These are phyloP conservation scores for Boleophthalmus pectinirostris DNA, from an alignment of 2,113 vertebrate genomes.

Conservation along the genomic window DNA sequence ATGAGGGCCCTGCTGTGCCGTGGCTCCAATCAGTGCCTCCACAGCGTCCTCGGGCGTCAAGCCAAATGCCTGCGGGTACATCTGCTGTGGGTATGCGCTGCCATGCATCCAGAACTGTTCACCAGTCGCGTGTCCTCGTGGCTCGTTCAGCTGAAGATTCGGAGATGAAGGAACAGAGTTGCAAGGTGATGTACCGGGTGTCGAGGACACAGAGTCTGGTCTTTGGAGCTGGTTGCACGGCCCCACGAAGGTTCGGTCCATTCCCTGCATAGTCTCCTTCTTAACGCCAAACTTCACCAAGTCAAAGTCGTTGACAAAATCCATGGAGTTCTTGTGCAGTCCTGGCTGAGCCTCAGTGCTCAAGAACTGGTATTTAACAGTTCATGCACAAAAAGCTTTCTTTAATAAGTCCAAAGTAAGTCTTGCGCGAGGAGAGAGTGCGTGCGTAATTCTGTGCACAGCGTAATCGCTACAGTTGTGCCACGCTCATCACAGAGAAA, in stretches of 20 bases:
- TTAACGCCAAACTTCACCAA: slow-evolving; percentile 96
- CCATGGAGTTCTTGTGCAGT: slow-evolving; percentile 87
- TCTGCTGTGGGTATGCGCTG: slow-evolving; percentile 91
- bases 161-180: slow-evolving; percentile 96
- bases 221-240: slow-evolving; percentile 91
- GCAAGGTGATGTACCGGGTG: slow-evolving; percentile 95
- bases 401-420: slow-evolving; percentile 50
- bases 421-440: slow-evolving; percentile 10
- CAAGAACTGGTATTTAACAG: slow-evolving; percentile 50
- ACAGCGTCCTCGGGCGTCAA: slow-evolving; percentile 96
- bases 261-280: slow-evolving; percentile 89
- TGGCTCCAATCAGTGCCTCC: slow-evolving; percentile 92
- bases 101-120: slow-evolving; percentile 95
- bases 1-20: slow-evolving; percentile 72
- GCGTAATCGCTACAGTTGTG: neutral
- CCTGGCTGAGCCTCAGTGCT: slow-evolving; percentile 87
- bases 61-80: slow-evolving; percentile 91
- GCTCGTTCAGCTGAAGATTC: slow-evolving; percentile 90
- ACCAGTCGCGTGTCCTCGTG: slow-evolving; percentile 88
- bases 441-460: slow-evolving; percentile 10
- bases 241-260: slow-evolving; percentile 88
- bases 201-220: slow-evolving; percentile 95
- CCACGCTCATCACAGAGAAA: slow-evolving; percentile 17
- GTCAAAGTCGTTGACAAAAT: slow-evolving; percentile 94
- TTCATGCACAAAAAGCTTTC: slow-evolving; percentile 55